phyloP scores from a whole-genome alignment of 2,797 vertebrate genomes.

The Syngnathus rostellatus region DNA sequence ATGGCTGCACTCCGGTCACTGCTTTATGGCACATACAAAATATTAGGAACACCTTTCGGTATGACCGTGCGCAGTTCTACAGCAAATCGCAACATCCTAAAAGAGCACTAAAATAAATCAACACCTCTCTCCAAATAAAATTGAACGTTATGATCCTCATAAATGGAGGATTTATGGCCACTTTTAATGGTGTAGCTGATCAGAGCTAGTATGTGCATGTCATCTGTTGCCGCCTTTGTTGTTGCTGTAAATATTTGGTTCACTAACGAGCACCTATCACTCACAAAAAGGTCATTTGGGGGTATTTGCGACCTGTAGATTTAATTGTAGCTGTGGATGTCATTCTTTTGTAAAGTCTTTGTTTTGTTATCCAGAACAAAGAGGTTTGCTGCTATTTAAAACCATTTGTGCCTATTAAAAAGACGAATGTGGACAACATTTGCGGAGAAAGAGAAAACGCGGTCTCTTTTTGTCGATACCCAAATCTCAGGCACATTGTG shows the following conservation, averaged over 20 bases:
- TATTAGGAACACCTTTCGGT: background rate
- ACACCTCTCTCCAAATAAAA: conserved; percentile 5
- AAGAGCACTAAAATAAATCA: conserved; percentile 7
- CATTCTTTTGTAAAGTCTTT: background rate
- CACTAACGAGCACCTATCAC: background rate
- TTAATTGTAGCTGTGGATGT: background rate
- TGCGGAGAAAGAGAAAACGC: background rate
- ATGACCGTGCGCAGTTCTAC: background rate
- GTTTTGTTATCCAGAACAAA: conserved; percentile 7
- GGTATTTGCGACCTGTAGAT: background rate
- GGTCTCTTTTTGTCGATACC: background rate
- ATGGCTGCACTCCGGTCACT: background rate
- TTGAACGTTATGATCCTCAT: conserved; percentile 3
- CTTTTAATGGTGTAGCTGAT: conserved; percentile 1
- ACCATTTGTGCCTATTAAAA: background rate
- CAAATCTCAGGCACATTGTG: background rate
- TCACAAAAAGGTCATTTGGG: conserved; percentile 3
- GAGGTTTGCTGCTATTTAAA: background rate
- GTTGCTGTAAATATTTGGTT: background rate
- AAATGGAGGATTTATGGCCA: conserved; percentile 2
- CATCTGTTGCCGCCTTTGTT: conserved; percentile 6
- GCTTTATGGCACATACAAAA: background rate
- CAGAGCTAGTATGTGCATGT: conserved; percentile 1
- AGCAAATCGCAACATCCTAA: conserved; percentile 4
- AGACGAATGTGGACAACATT: background rate